Percentiles rank a stretch among this genome's conserved stretches.
Conservation (phyloP, 2,888 invertebrate species). For the Tipula helvola region DNA sequence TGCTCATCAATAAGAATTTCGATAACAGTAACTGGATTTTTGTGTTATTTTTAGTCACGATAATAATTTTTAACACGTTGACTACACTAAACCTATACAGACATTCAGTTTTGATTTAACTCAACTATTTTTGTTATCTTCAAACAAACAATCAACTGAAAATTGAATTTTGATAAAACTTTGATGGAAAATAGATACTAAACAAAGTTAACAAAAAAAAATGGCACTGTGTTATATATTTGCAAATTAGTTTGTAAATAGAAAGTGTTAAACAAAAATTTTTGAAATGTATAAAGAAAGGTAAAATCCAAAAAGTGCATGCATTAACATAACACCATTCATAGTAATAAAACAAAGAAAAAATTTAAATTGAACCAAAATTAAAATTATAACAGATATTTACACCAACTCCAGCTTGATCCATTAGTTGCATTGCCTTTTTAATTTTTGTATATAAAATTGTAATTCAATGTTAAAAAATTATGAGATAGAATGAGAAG, state of each 20-base stretch:
- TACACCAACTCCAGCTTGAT: constrained; percentile 80
- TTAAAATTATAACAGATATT: constrained; percentile 44
- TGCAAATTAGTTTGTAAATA: not conserved
- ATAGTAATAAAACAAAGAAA: constrained; percentile 16
- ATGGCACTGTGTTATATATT: not conserved
- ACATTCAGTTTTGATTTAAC: not conserved
- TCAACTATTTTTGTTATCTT: not conserved
- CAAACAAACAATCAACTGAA: not conserved
- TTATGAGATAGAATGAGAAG: constrained; percentile 14
- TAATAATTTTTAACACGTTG: no score
- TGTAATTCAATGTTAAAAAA: constrained; percentile 15
- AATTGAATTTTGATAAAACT: not conserved
- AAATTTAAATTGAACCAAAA: not conserved
- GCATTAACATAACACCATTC: constrained; percentile 26
- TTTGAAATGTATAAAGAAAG: not conserved
- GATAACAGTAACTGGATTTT: no score
- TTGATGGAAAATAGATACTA: not conserved
- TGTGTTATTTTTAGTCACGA: no score
- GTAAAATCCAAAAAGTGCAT: constrained; percentile 35
- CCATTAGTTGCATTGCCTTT: constrained; percentile 88
- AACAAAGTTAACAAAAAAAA: not conserved
- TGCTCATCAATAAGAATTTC: no score
- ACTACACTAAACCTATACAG: no score
- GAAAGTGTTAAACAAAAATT: not conserved
- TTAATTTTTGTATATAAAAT: constrained; percentile 22